Conservation (phyloP, 2,113 vertebrate species). For the Lepus timidus region DNA sequence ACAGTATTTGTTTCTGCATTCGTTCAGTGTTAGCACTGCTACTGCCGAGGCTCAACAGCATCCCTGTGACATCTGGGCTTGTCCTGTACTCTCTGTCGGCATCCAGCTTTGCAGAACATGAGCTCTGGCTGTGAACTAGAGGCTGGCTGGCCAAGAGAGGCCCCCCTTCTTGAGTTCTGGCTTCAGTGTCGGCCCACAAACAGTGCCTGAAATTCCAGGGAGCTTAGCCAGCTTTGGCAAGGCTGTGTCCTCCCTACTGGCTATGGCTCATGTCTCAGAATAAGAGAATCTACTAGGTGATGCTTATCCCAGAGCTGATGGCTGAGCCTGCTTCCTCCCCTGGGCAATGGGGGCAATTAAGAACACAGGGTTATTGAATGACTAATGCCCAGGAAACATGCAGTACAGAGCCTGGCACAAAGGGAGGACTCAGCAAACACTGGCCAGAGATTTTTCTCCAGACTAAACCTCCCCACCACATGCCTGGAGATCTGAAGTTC, state of each 20-base stretch:
- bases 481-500: neutral
- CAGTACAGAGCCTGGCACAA: neutral
- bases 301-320: neutral
- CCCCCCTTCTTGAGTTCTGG: neutral
- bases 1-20: neutral
- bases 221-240: neutral
- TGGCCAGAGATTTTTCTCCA: neutral
- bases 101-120: neutral
- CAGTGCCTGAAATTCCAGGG: neutral
- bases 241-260: neutral
- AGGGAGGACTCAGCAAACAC: neutral
- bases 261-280: neutral
- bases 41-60: neutral
- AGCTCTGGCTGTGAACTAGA: slow-evolving; percentile 3
- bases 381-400: neutral
- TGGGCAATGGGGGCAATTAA: neutral
- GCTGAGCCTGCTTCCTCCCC: neutral
- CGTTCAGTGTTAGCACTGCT: neutral
- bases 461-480: neutral
- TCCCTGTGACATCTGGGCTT: neutral
- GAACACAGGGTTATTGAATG: neutral
- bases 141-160: neutral
- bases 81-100: neutral
- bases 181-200: neutral
- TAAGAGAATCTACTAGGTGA: neutral